Evolutionary conservation across 2,797 vertebrate species (phyloP), one percentile per base, ranked within the genome.

Genomic region (Syngnathus rostellatus): DNA sequence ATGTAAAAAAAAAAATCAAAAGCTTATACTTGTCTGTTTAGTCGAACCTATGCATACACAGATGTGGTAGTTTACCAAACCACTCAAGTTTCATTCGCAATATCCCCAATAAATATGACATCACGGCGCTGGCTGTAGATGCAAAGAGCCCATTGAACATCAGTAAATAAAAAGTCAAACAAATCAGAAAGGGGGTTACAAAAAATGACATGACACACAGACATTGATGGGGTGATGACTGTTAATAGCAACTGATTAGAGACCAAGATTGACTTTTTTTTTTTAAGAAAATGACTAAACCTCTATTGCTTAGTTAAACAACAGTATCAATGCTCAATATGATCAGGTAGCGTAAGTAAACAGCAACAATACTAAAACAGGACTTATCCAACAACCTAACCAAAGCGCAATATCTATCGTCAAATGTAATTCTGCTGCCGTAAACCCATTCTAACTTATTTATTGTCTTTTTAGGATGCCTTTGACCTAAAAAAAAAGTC

Each of bases 201-300:
- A n/a, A n/a, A 62, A 40, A 58, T 16, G n/a, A 19, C 55, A 58
- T 37, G 45, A 74, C 69, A 70, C 76, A 63, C 66, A 51, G 77
- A 84, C 80, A 73, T 1, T 57, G 78, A 89, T 82, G 75, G 65
- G 63, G 38, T 74, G 65, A 87, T 74, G 65, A 87, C 82, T 69
- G 31, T 66, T 75, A 84, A 72, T 65, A 75, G 80, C 74, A 82
- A 84, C 75, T 80, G 38, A 83, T 79, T 80, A 65, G 45, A 74
- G 77, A 75, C 43, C 73, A 81, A 73, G 72, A 68, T 77, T 59
- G 64, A 31, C 31, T 31, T 31, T 31, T 31, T 31, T 69, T 72
- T n/a, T 61, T 2, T 6, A 45, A 45, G 21, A 45, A 40, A 45
- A 8, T 2, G 12, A 17, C 54, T 57, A 14, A 37, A 37, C 31